These are phyloP conservation scores for Sabellastarte sp. DNA, from an alignment of 2,888 invertebrate genomes.

Conservation along the genomic window DNA sequence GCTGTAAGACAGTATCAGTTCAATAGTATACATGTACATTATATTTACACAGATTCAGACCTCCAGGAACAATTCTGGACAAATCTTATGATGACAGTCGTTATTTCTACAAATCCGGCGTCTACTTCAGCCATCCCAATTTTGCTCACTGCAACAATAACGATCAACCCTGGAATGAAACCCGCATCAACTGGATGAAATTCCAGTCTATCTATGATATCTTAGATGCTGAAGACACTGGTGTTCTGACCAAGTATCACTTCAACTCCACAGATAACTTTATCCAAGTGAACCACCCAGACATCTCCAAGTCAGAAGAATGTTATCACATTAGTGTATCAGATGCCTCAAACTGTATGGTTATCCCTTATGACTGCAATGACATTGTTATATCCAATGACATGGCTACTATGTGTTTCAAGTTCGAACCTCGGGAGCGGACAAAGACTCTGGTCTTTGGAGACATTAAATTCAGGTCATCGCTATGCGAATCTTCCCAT, in stretches of 20 bases:
- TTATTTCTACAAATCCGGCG: slow-evolving; percentile 43
- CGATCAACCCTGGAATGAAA: not conserved
- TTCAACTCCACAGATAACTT: not conserved
- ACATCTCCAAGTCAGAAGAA: no score
- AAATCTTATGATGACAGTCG: slow-evolving; percentile 39
- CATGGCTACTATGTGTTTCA: not conserved
- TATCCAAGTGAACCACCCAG: not conserved
- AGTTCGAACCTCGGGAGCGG: not conserved
- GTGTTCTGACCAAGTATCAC: not conserved
- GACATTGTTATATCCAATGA: not conserved
- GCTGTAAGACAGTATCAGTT: no score
- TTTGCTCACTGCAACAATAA: slow-evolving; percentile 14
- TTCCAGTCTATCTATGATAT: slow-evolving; percentile 2
- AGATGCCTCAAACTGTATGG: not conserved
- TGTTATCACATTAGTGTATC: not conserved
- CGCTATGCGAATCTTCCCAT: slow-evolving; percentile 10
- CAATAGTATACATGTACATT: not conserved
- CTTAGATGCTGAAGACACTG: not conserved
- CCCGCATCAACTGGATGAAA: slow-evolving; percentile 7
- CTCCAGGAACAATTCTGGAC: slow-evolving; percentile 35
- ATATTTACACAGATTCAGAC: slow-evolving; percentile 33
- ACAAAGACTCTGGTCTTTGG: slow-evolving; percentile 35
- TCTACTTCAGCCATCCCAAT: slow-evolving; percentile 38
- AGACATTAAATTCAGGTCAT: slow-evolving; percentile 39
- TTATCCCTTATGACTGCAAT: not conserved